Base-by-base conservation (phyloP, 2,888 invertebrate genomes). In the Stratiomys singularior region DNA sequence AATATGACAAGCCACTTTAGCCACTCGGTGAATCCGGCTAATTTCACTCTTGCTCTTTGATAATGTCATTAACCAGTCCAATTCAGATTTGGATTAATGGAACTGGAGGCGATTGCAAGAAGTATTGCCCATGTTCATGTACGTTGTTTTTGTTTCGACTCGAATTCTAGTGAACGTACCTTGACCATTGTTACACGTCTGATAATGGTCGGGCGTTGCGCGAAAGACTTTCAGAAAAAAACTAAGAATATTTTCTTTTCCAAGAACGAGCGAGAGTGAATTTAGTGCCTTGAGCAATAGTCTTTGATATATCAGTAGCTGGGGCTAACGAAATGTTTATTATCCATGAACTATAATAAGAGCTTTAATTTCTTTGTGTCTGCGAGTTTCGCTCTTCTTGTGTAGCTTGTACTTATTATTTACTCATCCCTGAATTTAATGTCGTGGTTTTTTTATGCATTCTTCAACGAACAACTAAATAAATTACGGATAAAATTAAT, bases 71-170 rank as follows among this genome's bases (percentile, higher is more conserved):
- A 71, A 71, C 71, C 71, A 47, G 71, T 71, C 28, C 71, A 71
- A 71, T 71, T 71, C 21, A 71, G 71, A 71, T 71, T 71, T 71
- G 71, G 71, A 71, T 71, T 71, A 71, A 71, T 71, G 71, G 71
- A 52, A 71, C 71, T 71, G 23, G 47, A 71, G 27, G 71, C 52
- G 47, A 47, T 44, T 71, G 71, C 47, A 71, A 71, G 37, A 37
- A 37, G 71, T 47, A n/a, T 37, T 15, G 15, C 4, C 52, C 4
- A 15, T 52, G 52, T 52, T 9, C 52, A 27, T 9, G 63, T 23
- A 58, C n/a, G 58, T 21, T 58, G 15, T 52, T 58, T 58, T 21
- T 1, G 58, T 23, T 9, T 58, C 58, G 9, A 23, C 58, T 9
- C 21, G 18, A 21, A 58, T 9, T 58, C 23, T 11, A 21, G 9